Conservation (phyloP, 2,888 invertebrate species). For the Choristoneura rosaceana region DNA sequence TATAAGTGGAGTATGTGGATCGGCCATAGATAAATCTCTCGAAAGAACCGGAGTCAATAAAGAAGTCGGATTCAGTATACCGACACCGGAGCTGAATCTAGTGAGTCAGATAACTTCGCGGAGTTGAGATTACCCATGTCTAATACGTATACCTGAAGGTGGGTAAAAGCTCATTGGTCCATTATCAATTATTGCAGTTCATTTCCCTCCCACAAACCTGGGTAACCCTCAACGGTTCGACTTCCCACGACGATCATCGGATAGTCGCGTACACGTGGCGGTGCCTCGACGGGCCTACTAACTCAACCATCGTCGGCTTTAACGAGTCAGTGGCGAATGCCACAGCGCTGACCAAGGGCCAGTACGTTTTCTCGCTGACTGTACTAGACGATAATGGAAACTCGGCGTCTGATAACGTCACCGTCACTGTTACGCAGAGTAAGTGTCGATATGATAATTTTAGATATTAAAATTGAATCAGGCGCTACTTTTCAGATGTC, state of each 20-base stretch:
- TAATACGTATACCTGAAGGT: background rate
- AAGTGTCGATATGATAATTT: constrained; percentile 62
- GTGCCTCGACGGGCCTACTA: constrained; percentile 89
- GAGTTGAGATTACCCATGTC: no score
- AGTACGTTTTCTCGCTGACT: constrained; percentile 92
- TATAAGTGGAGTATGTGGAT: no score
- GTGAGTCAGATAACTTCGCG: no score
- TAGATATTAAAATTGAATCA: no score
- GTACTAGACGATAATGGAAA: constrained; percentile 94
- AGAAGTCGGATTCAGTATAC: no score
- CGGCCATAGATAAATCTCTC: no score
- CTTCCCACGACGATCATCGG: constrained; percentile 93
- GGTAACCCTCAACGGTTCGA: constrained; percentile 91
- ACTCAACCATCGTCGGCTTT: constrained; percentile 79
- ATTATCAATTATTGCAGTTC: constrained; percentile 78
- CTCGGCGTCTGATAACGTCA: constrained; percentile 89
- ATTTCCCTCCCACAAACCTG: constrained; percentile 94
- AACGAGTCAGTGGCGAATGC: constrained; percentile 91
- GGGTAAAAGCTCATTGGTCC: background rate
- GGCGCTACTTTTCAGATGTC: no score
- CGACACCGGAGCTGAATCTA: no score
- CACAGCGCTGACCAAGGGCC: constrained; percentile 92
- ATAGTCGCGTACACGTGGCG: constrained; percentile 94
- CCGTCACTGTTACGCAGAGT: constrained; percentile 94
- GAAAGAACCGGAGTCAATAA: no score